Percentiles rank a stretch among this genome's conserved stretches.
Conservation (phyloP, 2,797 vertebrate species). For the Hypotaenidia philippensis region DNA sequence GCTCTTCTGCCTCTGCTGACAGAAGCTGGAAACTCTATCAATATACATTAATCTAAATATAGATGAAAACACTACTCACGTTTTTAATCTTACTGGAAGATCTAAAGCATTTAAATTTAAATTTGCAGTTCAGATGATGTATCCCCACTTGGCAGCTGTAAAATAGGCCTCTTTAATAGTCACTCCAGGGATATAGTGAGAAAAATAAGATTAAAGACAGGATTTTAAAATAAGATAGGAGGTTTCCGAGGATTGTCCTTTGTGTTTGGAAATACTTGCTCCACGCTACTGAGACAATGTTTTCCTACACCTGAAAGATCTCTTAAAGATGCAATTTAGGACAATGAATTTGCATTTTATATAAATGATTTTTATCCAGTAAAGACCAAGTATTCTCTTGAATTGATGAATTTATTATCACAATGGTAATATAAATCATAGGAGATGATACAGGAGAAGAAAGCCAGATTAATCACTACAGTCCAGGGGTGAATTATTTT, state of each 20-base stretch:
- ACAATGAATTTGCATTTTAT: slow-evolving; percentile 11
- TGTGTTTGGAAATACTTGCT: slow-evolving; percentile 7
- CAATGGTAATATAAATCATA: background rate
- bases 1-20: background rate
- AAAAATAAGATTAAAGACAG: slow-evolving; percentile 56
- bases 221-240: slow-evolving; percentile 56
- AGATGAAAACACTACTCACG: background rate
- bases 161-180: slow-evolving; percentile 60
- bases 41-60: slow-evolving; percentile 21
- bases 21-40: background rate
- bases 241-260: slow-evolving; percentile 19
- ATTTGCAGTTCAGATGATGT: slow-evolving; percentile 58
- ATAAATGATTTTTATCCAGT: slow-evolving; percentile 21
- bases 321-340: slow-evolving; percentile 38
- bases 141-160: slow-evolving; percentile 40
- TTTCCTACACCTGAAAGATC: slow-evolving; percentile 19
- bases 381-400: slow-evolving; percentile 13
- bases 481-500: slow-evolving; percentile 21
- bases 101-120: slow-evolving; percentile 64
- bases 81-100: slow-evolving; percentile 57
- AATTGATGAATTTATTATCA: slow-evolving; percentile 24
- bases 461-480: slow-evolving; percentile 11
- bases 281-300: slow-evolving; percentile 27
- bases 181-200: slow-evolving; percentile 40
- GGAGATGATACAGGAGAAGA: background rate